These are phyloP conservation scores for Microctonus hyperodae DNA, from an alignment of 2,888 invertebrate genomes.

Conservation along the genomic window DNA sequence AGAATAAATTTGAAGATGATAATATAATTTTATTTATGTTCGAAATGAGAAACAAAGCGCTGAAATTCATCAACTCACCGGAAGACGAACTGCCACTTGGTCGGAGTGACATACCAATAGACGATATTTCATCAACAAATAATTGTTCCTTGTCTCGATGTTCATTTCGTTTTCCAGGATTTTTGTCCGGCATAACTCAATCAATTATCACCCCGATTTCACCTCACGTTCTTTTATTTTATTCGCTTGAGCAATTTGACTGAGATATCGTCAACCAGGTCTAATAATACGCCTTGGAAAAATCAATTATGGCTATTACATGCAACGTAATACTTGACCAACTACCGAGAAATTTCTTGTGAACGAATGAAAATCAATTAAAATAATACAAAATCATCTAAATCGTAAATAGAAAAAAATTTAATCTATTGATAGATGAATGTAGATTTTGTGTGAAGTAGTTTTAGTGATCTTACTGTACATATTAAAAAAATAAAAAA, in stretches of 20 bases:
- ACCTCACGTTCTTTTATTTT: constrained; percentile 28
- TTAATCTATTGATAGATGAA: too few relatives aligned
- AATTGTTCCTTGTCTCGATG: constrained; percentile 54
- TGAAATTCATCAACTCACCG: constrained; percentile 66
- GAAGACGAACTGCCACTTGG: constrained; percentile 78
- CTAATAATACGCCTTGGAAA: not conserved
- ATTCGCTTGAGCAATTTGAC: not conserved
- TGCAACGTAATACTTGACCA: not conserved
- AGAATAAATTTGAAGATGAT: not conserved
- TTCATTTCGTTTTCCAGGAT: constrained; percentile 55
- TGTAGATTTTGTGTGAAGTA: too few relatives aligned
- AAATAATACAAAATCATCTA: constrained; percentile 17
- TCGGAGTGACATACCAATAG: constrained; percentile 83
- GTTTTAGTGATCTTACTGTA: too few relatives aligned
- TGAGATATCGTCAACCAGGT: not conserved
- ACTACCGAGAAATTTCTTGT: not conserved
- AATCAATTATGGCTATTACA: not conserved
- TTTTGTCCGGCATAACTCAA: constrained; percentile 59
- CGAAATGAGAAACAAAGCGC: not conserved
- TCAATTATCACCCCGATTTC: constrained; percentile 26
- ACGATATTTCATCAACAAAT: constrained; percentile 74
- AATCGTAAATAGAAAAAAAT: too few relatives aligned
- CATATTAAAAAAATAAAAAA: too few relatives aligned
- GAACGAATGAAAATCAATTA: not conserved
- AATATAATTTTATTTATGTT: not conserved